Base-by-base conservation (phyloP, 2,888 invertebrate genomes). In the Bugula neritina region DNA sequence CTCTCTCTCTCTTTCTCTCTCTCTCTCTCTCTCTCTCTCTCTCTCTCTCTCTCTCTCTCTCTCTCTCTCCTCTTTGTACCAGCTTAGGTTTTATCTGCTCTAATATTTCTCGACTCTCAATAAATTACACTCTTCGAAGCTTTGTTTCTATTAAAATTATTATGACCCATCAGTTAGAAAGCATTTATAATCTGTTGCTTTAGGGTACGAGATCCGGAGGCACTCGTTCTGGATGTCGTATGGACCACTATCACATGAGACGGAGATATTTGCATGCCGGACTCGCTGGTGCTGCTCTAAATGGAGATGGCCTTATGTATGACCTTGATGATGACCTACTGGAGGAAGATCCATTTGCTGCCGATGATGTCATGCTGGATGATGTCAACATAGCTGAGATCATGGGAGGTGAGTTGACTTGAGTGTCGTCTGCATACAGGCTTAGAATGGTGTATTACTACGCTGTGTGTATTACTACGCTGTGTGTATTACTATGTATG, bases 221-320 rank as follows among this genome's bases (percentile, higher is more conserved):
- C 21, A 31, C 31, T 17, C 21, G 34, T 10, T 31, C 63, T 3
- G 63, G 63, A 13, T 31, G 63, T 34, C 63, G 63, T 63, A 63
- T 63, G 63, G 63, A 63, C 29, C 63, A 63, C 63, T 63, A 63
- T 31, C 63, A 63, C 63, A 63, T 63, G 63, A 27, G 63, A 13
- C 2, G 63, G 27, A 63, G 63, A 31, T 63, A 63, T 31, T n/a
- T 63, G 31, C 63, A 63, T 31, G 63, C 63, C 3, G 63, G 63
- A 5, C 34, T 63, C 10, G 63, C 63, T 34, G 63, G 63, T 13
- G 57, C 57, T 13, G 57, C 23, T 5, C 3, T 57, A 5, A 43
- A 17, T 43, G 57, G 57, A n/a, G 63, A 21, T 27, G 63, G 29
- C 3, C 13, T 25, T 5, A 63, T 63, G 63, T 63, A 63, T 63